A percentile compares a stretch with the other conserved stretches of the same genome.
Evolutionary conservation across 2,888 invertebrate genomes (phyloP).

Genomic region (Mythimna albipuncta): DNA sequence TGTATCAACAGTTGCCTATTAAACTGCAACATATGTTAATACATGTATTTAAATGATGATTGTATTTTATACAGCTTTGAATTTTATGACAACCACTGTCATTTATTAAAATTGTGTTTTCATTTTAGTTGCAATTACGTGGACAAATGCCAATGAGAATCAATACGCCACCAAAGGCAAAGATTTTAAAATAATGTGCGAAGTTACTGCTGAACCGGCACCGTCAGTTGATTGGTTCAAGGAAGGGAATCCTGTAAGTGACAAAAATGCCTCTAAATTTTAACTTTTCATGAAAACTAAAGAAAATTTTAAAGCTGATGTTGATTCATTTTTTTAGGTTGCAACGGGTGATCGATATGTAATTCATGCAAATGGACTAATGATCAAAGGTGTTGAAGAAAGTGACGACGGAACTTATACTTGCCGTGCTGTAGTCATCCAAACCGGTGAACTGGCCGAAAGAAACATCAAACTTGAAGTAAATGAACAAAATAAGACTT

Average conservation of each 20-base stretch:
- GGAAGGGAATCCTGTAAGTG: slow-evolving; percentile 92
- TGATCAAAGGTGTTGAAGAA: slow-evolving; percentile 94
- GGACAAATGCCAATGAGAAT: slow-evolving; percentile 95
- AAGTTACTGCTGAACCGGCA: slow-evolving; percentile 95
- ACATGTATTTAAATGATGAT: not conserved
- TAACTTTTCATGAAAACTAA: not conserved
- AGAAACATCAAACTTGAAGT: slow-evolving; percentile 95
- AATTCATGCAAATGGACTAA: slow-evolving; percentile 93
- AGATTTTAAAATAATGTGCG: slow-evolving; percentile 95
- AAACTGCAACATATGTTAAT: not conserved
- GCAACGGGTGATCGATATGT: slow-evolving; percentile 93
- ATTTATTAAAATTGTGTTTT: slow-evolving; percentile 17
- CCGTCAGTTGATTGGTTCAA: slow-evolving; percentile 97
- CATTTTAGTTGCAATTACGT: slow-evolving; percentile 95
- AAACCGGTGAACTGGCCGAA: slow-evolving; percentile 95
- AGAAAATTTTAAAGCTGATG: not conserved
- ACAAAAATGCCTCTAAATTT: not conserved
- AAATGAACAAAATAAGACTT: slow-evolving; percentile 33
- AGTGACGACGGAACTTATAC: slow-evolving; percentile 96
- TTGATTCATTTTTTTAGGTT: slow-evolving; percentile 84
- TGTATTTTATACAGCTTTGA: not conserved
- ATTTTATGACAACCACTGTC: not conserved
- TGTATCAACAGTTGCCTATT: not conserved
- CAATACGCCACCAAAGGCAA: slow-evolving; percentile 95
- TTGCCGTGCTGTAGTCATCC: slow-evolving; percentile 96